Percentiles rank a stretch among this genome's conserved stretches.
Evolutionary conservation across 2,888 invertebrate genomes (phyloP).

Genomic region (Noctua janthe): DNA sequence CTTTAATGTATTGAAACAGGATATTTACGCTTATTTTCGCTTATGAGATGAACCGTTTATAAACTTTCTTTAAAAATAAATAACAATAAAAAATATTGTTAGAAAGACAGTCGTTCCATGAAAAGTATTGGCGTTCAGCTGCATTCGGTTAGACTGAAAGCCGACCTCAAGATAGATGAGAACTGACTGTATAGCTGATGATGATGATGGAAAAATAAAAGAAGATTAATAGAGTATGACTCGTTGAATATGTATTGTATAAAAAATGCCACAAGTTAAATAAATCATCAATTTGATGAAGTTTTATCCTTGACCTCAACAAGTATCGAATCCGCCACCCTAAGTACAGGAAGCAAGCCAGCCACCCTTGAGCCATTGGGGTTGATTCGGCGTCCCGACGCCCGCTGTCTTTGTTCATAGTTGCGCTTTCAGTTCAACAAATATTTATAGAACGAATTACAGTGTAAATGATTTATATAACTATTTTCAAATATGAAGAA

Average conservation of each 20-base stretch:
- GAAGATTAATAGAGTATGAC: background rate
- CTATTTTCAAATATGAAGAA: background rate
- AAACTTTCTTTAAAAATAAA: background rate
- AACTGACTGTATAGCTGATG: background rate
- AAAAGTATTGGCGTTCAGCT: background rate
- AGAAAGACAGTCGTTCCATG: background rate
- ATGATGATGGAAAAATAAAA: background rate
- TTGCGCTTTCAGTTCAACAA: conserved; percentile 39
- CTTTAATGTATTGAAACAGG: conserved; percentile 31
- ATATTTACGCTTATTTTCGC: conserved; percentile 14
- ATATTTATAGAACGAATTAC: conserved; percentile 34
- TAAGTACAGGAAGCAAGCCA: conserved; percentile 42
- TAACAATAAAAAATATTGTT: background rate
- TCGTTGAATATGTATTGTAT: background rate
- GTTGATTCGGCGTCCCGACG: conserved; percentile 37
- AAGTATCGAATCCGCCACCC: conserved; percentile 23
- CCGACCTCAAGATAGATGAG: background rate
- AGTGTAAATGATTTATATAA: background rate
- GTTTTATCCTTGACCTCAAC: background rate
- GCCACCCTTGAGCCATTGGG: conserved; percentile 39
- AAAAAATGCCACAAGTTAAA: background rate
- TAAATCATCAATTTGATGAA: conserved; percentile 2
- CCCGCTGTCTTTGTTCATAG: conserved; percentile 42
- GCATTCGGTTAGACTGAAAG: background rate
- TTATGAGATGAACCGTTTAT: background rate